Percentiles rank a stretch among this genome's conserved stretches.
phyloP scores from a whole-genome alignment of 2,113 vertebrate species.

The Condylura cristata region DNA sequence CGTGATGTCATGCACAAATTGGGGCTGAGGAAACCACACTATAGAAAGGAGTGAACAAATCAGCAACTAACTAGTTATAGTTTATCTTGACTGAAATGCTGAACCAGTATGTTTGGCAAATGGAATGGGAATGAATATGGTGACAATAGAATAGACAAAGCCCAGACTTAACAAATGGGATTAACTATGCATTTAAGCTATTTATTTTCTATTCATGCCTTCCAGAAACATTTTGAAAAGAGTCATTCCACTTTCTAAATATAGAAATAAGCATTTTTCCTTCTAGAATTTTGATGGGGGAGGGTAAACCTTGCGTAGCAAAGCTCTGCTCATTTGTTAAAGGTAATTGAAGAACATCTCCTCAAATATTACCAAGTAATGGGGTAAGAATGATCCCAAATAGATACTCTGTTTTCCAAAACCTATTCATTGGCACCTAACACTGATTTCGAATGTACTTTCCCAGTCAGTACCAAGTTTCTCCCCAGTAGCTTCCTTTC shows the following conservation, averaged over 20 bases:
- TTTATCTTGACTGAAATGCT: conserved; percentile 58
- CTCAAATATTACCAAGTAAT: neutral
- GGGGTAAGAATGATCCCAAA: neutral
- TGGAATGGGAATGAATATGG: neutral
- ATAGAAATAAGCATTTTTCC: neutral
- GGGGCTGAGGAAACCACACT: neutral
- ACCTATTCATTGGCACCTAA: neutral
- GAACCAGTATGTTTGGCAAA: conserved; percentile 44
- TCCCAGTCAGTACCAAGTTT: neutral
- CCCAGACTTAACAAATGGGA: neutral
- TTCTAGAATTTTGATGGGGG: neutral
- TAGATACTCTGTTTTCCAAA: neutral
- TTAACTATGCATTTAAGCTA: neutral
- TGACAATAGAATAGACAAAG: neutral
- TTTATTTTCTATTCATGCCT: neutral
- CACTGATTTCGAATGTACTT: neutral
- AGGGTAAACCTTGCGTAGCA: neutral
- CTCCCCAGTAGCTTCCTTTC: too few species aligned
- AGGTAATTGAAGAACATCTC: neutral
- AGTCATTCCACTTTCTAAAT: neutral
- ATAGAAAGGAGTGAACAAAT: conserved; percentile 49
- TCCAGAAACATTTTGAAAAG: neutral
- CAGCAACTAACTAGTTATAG: conserved; percentile 46
- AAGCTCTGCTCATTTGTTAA: neutral
- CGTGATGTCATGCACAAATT: conserved; percentile 26